Evolutionary conservation across 2,797 vertebrate genomes (phyloP), one percentile per base, ranked within the genome.

Genomic region (Limosa lapponica): DNA sequence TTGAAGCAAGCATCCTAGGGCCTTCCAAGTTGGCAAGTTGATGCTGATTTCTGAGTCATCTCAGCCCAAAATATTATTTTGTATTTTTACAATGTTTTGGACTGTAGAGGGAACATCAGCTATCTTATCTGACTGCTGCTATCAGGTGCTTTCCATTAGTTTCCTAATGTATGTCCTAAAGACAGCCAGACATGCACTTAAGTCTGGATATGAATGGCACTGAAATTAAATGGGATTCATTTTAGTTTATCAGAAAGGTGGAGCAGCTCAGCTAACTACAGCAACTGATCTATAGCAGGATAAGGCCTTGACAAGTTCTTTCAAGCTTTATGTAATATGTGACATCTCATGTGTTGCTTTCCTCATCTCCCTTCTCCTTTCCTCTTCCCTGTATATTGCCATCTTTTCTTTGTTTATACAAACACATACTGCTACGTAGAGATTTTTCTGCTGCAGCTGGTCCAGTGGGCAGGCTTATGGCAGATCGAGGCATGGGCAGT

Each of bases 11-110:
- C 46, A 95, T 75, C 90, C 81, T 77, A 32, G 58, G 85, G 90
- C 95, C 75, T 91, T 94, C 70, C 77, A 92, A 79, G 71, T 48
- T 95, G 94, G 92, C 94, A 93, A 71, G 82, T n/a, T 82, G 82
- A 93, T 67, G 49, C 69, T 89, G 70, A 83, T 95, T 95, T 92
- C 95, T 95, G 95, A 97, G 82, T 97, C 96, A 96, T 66, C 48
- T 36, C 49, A 69, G 49, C 74, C 64, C 80, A 94, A 90, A 96
- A 94, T 73, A 93, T 75, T 93, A 69, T 73, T 94, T 79, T 48
- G 20, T 73, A 69, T 85, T 97, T 96, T 81, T 70, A 70, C 55
- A 90, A 13, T 19, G 34, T 95, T 95, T 92, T 81, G 64, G 71
- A 44, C 72, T 78, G 49, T 16, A 46, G 80, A 91, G 34, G 54